Conservation (phyloP, 2,797 vertebrate genomes). For the Cyprinodon diabolis region DNA sequence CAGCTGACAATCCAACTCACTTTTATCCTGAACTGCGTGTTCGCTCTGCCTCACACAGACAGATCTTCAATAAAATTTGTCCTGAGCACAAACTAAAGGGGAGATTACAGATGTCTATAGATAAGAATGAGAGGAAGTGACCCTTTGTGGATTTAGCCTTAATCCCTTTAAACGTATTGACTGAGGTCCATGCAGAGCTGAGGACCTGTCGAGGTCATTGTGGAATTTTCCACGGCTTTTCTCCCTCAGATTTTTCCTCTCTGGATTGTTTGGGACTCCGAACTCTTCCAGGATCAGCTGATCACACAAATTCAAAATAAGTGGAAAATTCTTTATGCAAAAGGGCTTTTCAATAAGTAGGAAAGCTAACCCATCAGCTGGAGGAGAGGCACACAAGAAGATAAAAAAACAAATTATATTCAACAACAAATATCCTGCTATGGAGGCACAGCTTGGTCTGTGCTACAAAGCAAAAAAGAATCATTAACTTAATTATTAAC, state of each 20-base stretch:
- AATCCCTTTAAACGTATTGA: slow-evolving; percentile 52
- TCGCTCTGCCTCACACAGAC: slow-evolving; percentile 27
- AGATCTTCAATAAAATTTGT: slow-evolving; percentile 15
- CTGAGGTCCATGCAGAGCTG: slow-evolving; percentile 33
- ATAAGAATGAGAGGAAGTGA: slow-evolving; percentile 46
- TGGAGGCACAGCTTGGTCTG: no score
- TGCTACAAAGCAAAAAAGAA: no score
- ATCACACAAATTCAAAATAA: slow-evolving; percentile 41
- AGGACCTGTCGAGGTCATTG: slow-evolving; percentile 20
- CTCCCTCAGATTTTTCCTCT: background rate
- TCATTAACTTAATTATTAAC: no score
- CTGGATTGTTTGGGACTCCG: background rate
- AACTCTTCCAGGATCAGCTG: slow-evolving; percentile 31
- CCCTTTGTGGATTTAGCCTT: slow-evolving; percentile 46
- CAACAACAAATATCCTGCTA: background rate
- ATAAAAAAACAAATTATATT: no score
- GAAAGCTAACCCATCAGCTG: background rate
- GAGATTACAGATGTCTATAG: slow-evolving; percentile 44
- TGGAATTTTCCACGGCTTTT: slow-evolving; percentile 53
- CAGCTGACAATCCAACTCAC: slow-evolving; percentile 29
- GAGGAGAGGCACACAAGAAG: background rate
- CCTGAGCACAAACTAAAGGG: slow-evolving; percentile 34
- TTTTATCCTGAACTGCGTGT: slow-evolving; percentile 25
- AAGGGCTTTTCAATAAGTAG: background rate
- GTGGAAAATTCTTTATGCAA: slow-evolving; percentile 21